Conservation (phyloP, 2,888 invertebrate genomes). For the Luperina nickerlii region DNA sequence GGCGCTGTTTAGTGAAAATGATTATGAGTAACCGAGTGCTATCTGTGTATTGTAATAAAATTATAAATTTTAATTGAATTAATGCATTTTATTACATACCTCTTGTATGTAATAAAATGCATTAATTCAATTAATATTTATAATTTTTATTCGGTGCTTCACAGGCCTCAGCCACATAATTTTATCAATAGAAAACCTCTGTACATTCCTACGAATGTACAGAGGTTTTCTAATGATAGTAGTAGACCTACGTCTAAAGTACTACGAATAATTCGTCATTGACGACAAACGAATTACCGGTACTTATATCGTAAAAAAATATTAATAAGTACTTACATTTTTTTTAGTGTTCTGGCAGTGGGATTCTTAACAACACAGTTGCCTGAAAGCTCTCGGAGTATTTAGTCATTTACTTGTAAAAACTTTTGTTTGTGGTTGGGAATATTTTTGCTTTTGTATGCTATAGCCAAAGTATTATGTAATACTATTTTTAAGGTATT, state of each 20-base stretch:
- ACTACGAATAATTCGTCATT: neutral
- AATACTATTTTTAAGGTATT: neutral
- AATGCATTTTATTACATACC: too few relatives aligned
- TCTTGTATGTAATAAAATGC: neutral
- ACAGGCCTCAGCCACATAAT: neutral
- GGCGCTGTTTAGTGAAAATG: conserved; percentile 33
- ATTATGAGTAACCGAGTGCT: neutral
- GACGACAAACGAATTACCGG: neutral
- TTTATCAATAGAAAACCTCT: neutral
- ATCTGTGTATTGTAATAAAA: too few relatives aligned
- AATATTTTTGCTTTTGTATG: neutral
- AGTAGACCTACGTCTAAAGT: too few relatives aligned
- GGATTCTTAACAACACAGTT: neutral
- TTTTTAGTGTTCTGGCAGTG: neutral
- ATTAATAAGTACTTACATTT: too few relatives aligned
- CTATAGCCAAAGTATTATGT: neutral
- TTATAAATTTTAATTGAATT: too few relatives aligned
- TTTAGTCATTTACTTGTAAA: too few relatives aligned
- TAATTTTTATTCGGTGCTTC: neutral
- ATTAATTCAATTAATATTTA: neutral
- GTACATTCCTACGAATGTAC: too few relatives aligned
- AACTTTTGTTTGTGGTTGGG: neutral
- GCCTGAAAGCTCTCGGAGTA: neutral
- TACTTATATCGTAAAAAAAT: neutral
- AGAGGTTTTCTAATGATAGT: too few relatives aligned